Evolutionary conservation across 2,888 invertebrate species (phyloP), one percentile per base, ranked within the genome.

Genomic region (Sarcophaga caerulescens): DNA sequence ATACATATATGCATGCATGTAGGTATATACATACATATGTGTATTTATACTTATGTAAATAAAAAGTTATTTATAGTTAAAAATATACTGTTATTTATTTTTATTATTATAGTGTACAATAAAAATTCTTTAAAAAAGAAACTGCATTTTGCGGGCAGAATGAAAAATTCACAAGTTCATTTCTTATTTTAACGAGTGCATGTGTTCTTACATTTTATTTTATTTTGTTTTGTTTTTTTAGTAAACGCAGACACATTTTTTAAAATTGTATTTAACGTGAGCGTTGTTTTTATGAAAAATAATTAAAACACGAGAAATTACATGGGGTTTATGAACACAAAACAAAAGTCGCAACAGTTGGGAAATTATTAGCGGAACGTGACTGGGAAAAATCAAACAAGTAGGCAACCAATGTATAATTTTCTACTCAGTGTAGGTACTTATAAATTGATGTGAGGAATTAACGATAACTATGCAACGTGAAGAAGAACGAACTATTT

Each of bases 241-340:
- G 35, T 19, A 45, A 11, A 66, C 25, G 44, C 44, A 52, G 62
- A 25, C 68, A 62, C 81, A 81, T 81, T 81, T 81, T 74, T 69
- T 75, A 21, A 66, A 69, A 69, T 60, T 62, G 52, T 62, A 62
- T 62, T 69, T 81, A 81, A 75, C 81, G 75, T 75, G 81, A 75
- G 62, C 62, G 1, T 52, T 14, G 44, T 19, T 81, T 75, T 69
- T 75, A 5, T 11, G 25, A 70, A 70, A 52, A 52, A 52, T 52
- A 70, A 52, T 47, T 57, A 52, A 52, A 52, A 52, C 12, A 52
- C 17, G 52, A 52, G 11, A 70, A 70, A 25, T 70, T 47, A 21
- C 69, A 47, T 52, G 52, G 21, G 69, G 45, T 47, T 69, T 69
- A 44, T 21, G 21, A 23, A 74, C 44, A 59, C 17, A 17, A 1